These are phyloP conservation scores for Drosophila albomicans DNA, from an alignment of 1,140 invertebrate species.

Conservation along the genomic window DNA sequence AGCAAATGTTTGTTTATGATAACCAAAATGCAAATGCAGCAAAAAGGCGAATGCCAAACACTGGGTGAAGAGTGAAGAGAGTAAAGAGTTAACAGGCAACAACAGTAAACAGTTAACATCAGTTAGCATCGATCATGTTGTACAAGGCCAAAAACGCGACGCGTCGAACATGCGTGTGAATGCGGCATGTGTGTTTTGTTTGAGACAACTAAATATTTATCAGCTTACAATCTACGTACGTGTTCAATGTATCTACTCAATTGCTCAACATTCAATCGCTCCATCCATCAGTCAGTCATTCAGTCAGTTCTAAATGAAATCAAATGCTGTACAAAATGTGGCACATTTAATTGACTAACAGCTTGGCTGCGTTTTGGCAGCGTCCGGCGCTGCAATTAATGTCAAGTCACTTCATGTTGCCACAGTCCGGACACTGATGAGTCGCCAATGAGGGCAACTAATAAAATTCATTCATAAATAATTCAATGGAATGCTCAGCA, in stretches of 20 bases:
- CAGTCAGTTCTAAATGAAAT: conserved; percentile 62
- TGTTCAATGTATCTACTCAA: conserved; percentile 22
- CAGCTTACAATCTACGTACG: conserved; percentile 27
- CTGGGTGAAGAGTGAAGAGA: conserved; percentile 7
- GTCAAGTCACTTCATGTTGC: conserved; percentile 63
- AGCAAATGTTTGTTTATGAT: conserved; percentile 61
- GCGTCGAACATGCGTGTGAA: conserved; percentile 56
- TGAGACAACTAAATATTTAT: conserved; percentile 42
- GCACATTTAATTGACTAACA: conserved; percentile 76
- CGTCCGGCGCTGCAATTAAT: conserved; percentile 48
- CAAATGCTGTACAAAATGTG: conserved; percentile 74
- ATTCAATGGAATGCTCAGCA: conserved; percentile 67
- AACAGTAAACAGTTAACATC: conserved; percentile 56
- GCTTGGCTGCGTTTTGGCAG: conserved; percentile 39
- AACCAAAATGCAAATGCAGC: conserved; percentile 49
- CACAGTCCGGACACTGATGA: conserved; percentile 77
- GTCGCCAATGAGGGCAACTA: conserved; percentile 81
- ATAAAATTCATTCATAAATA: conserved; percentile 83
- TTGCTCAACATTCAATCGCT: conserved; percentile 26
- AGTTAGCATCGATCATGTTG: conserved; percentile 73
- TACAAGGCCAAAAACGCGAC: conserved; percentile 39
- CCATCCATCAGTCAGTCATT: conserved; percentile 18
- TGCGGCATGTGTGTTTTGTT: conserved; percentile 63
- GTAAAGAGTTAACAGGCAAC: conserved; percentile 11
- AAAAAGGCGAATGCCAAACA: conserved; percentile 57